phyloP scores from a whole-genome alignment of 2,797 vertebrate genomes.

The Coreius guichenoti region DNA sequence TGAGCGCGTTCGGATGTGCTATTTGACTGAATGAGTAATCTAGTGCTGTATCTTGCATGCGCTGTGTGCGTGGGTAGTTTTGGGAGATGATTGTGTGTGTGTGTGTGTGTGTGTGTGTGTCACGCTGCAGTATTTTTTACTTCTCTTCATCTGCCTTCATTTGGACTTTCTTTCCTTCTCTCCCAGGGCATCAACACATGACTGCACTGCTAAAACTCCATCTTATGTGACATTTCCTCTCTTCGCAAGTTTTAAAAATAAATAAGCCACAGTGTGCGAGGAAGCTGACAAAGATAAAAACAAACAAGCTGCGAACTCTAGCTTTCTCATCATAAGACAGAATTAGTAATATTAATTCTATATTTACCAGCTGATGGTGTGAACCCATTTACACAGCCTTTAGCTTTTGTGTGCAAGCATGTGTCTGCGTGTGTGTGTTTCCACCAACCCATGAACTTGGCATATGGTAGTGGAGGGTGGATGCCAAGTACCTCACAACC shows the following conservation, averaged over 20 bases:
- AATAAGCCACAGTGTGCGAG: slow-evolving; percentile 50
- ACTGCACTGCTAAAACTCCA: slow-evolving; percentile 52
- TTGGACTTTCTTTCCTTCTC: slow-evolving; percentile 19
- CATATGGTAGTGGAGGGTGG: slow-evolving; percentile 38
- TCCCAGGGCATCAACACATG: slow-evolving; percentile 50
- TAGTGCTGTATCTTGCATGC: not conserved
- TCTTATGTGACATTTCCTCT: slow-evolving; percentile 59
- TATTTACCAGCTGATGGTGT: slow-evolving; percentile 54
- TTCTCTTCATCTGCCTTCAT: slow-evolving; percentile 16
- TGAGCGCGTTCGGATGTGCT: not conserved
- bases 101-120: not conserved
- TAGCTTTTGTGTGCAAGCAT: slow-evolving; percentile 7
- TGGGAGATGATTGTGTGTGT: not conserved
- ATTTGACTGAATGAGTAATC: slow-evolving; percentile 29
- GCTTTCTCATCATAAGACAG: slow-evolving; percentile 44
- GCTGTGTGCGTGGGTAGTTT: slow-evolving; percentile 20
- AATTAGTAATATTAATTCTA: slow-evolving; percentile 56
- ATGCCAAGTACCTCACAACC: slow-evolving; percentile 51
- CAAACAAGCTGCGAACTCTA: slow-evolving; percentile 40
- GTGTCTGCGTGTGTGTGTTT: slow-evolving; percentile 32
- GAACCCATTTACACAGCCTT: slow-evolving; percentile 40
- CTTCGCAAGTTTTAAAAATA: slow-evolving; percentile 60
- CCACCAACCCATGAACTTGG: slow-evolving; percentile 42
- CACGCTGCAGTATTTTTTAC: slow-evolving; percentile 1
- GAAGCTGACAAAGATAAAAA: slow-evolving; percentile 49